Base-by-base conservation (phyloP, 2,888 invertebrate species). In the Cantharis rufa region DNA sequence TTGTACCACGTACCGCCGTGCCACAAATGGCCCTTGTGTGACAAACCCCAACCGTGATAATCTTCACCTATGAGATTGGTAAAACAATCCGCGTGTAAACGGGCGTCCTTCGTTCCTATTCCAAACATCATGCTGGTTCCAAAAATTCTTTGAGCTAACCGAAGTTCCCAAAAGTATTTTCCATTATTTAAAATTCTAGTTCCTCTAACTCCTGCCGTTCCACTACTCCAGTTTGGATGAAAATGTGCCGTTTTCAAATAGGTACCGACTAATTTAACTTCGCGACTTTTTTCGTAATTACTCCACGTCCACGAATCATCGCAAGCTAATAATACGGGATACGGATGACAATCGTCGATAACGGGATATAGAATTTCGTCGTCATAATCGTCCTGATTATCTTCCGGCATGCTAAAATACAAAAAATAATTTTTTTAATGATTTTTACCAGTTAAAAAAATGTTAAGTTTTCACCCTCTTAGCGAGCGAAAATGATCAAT, bases 101-200 rank as follows among this genome's bases (percentile, higher is more conserved):
- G 87, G 3, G 82, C 81, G 13, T 80, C 80, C 61, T 78, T 79
- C 18, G 84, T 84, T 62, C 92, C 93, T 69, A 93, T 89, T 15
- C 94, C 94, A 82, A 94, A 93, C 94, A 94, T 94, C 89, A 94
- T 93, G 83, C 93, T 91, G 0, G 94, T 94, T 18, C 94, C 94
- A 84, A 93, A 94, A 63, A 94, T 90, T 66, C 94, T 87, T 82
- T 92, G 91, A 0, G 92, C 91, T 0, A 91, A 87, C 79, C 89
- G 89, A 74, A 94, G 86, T 85, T 94, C 93, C 93, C 93, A 93
- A 85, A 92, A 93, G 85, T 91, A 91, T 70, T 87, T 82, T 1
- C 91, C 91, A 82, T 92, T 90, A 85, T 93, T 93, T n/a, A 94
- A 88, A 9, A 91, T 87, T 18, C 91, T 88, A 15, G 91, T 92